A percentile compares a stretch with the other conserved stretches of the same genome.
Conservation (phyloP, 2,797 vertebrate genomes). For the Acipenser ruthenus region DNA sequence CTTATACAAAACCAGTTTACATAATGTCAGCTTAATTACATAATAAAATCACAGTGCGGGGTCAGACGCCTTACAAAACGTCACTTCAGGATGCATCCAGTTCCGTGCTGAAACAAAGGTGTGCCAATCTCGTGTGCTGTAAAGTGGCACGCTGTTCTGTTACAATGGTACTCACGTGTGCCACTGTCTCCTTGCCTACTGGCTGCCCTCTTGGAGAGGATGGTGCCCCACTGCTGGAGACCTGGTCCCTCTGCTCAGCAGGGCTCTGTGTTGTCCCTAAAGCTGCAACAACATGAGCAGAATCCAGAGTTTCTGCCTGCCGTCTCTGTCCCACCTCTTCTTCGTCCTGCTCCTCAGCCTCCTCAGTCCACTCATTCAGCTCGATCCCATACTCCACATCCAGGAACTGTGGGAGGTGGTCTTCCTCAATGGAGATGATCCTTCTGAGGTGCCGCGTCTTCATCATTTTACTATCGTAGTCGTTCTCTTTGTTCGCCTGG, state of each 20-base stretch:
- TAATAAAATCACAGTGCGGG: too few relatives aligned
- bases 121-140: too few relatives aligned
- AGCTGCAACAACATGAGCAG: neutral
- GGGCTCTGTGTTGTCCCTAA: neutral
- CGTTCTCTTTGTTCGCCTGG: conserved; percentile 26
- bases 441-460: conserved; percentile 59
- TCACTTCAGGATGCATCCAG: too few relatives aligned
- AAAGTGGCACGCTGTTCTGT: too few relatives aligned
- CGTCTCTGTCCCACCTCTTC: conserved; percentile 15
- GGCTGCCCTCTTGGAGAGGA: conserved; percentile 68
- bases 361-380: conserved; percentile 49
- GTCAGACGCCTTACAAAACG: too few relatives aligned
- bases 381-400: conserved; percentile 45
- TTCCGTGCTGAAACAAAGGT: too few relatives aligned
- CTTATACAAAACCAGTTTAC: too few relatives aligned
- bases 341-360: conserved; percentile 9
- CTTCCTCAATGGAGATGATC: conserved; percentile 93
- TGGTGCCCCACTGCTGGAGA: conserved; percentile 24
- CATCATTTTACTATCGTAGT: conserved; percentile 19
- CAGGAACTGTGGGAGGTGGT: conserved; percentile 77
- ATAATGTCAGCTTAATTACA: too few relatives aligned
- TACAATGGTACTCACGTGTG: conserved; percentile 51
- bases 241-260: neutral
- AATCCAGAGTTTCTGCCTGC: neutral
- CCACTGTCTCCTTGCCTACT: conserved; percentile 71